phyloP scores from a whole-genome alignment of 2,888 invertebrate species.

The Xestia rhomboidea region DNA sequence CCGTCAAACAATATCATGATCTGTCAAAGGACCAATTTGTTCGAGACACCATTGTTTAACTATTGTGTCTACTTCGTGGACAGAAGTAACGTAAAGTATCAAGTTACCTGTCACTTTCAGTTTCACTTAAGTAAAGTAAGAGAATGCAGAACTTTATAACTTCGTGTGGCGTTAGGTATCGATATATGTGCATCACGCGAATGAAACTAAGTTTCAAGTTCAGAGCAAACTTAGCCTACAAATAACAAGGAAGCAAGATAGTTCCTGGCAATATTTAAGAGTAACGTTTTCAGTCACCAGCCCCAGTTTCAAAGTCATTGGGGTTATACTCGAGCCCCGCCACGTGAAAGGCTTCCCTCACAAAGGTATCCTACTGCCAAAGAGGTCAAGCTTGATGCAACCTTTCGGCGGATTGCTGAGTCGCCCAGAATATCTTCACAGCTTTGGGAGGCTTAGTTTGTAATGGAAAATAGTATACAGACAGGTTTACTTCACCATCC shows the following conservation, averaged over 20 bases:
- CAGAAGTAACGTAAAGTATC: background rate
- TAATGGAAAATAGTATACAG: background rate
- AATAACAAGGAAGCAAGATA: background rate
- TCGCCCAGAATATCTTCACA: slow-evolving; percentile 32
- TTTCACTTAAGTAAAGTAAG: background rate
- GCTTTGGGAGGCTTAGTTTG: background rate
- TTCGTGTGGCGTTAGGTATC: background rate
- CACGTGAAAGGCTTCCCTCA: slow-evolving; percentile 47
- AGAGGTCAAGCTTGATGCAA: slow-evolving; percentile 47
- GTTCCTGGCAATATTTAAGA: slow-evolving; percentile 13
- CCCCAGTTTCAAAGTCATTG: slow-evolving; percentile 34
- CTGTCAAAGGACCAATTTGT: too few species aligned
- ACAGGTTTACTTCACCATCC: too few species aligned
- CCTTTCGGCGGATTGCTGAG: slow-evolving; percentile 37
- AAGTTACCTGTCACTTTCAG: background rate
- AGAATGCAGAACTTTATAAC: slow-evolving; percentile 2
- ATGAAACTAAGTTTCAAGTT: slow-evolving; percentile 13
- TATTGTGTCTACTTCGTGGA: too few species aligned
- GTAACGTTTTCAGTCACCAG: slow-evolving; percentile 20
- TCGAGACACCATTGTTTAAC: too few species aligned
- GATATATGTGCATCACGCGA: slow-evolving; percentile 4
- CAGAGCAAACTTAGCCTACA: slow-evolving; percentile 1
- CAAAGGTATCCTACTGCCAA: slow-evolving; percentile 49
- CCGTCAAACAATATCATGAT: background rate
- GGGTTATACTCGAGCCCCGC: slow-evolving; percentile 19